These are phyloP conservation scores for Sebastes kiyomatsui DNA, from an alignment of 2,797 vertebrate genomes.

Conservation along the genomic window DNA sequence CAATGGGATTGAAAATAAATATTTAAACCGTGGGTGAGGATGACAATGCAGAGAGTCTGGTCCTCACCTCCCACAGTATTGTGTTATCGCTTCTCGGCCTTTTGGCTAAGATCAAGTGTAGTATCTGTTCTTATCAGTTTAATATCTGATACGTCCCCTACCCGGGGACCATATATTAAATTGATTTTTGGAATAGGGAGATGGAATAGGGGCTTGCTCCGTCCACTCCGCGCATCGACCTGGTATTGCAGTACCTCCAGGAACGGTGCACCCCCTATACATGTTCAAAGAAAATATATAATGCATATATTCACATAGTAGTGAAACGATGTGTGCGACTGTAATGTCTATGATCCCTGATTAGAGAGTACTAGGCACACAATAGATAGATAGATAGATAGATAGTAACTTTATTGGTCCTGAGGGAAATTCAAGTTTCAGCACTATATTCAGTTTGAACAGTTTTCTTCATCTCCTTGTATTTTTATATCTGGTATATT, in stretches of 20 bases:
- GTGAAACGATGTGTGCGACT: rapidly evolving
- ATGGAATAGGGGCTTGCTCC: background rate
- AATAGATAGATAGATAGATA: too few relatives aligned
- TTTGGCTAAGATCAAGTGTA: constrained; percentile 2
- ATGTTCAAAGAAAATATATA: background rate
- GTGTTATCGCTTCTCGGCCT: background rate
- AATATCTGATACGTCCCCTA: background rate
- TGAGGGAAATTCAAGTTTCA: too few relatives aligned
- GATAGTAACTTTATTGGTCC: too few relatives aligned
- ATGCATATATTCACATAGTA: too few relatives aligned
- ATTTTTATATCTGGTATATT: too few relatives aligned
- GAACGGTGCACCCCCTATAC: background rate
- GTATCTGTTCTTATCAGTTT: background rate
- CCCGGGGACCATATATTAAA: background rate
- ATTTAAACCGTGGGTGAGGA: background rate
- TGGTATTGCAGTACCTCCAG: background rate
- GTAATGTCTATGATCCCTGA: rapidly evolving
- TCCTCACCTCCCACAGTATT: rapidly evolving
- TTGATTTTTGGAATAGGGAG: background rate
- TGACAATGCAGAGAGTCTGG: background rate
- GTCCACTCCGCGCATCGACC: background rate
- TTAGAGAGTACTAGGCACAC: too few relatives aligned
- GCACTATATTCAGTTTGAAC: too few relatives aligned
- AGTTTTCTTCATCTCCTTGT: too few relatives aligned
- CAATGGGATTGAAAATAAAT: background rate